These are phyloP conservation scores for Tragelaphus imberbis DNA, from an alignment of 2,113 vertebrate species.

Conservation along the genomic window DNA sequence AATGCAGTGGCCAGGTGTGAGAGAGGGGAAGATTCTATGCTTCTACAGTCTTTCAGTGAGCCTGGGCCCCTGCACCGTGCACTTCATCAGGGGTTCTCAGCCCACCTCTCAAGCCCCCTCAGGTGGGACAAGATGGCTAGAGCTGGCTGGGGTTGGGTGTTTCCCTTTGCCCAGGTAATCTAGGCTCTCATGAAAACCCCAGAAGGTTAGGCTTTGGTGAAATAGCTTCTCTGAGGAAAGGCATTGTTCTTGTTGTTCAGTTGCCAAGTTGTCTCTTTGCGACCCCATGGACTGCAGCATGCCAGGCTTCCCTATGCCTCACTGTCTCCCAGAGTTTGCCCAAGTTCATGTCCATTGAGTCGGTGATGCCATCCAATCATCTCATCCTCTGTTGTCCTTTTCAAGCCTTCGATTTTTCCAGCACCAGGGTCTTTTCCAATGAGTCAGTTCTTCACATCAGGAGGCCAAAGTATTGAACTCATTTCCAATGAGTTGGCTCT, in stretches of 20 bases:
- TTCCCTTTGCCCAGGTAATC: not conserved
- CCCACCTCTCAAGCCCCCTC: not conserved
- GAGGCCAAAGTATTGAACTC: not conserved
- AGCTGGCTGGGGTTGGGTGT: not conserved
- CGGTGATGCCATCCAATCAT: not conserved
- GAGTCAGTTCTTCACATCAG: not conserved
- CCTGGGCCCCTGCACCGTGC: not conserved
- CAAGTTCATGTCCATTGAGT: not conserved
- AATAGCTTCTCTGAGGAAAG: not conserved
- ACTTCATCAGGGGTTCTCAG: not conserved
- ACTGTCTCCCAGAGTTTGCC: not conserved
- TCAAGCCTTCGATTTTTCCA: not conserved
- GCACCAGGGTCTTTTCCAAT: not conserved
- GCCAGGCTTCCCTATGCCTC: not conserved
- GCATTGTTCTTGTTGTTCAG: not conserved
- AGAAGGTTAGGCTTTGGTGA: not conserved
- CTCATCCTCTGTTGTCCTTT: not conserved
- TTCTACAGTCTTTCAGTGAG: not conserved
- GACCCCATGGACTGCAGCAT: not conserved
- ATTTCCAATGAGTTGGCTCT: not conserved
- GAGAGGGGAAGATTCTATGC: not conserved
- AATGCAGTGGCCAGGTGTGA: not conserved
- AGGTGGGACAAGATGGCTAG: too few species aligned
- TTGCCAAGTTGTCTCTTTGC: not conserved
- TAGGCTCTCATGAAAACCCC: not conserved